These are phyloP conservation scores for Phortica okadai DNA, from an alignment of 2,888 invertebrate genomes.

Conservation along the genomic window DNA sequence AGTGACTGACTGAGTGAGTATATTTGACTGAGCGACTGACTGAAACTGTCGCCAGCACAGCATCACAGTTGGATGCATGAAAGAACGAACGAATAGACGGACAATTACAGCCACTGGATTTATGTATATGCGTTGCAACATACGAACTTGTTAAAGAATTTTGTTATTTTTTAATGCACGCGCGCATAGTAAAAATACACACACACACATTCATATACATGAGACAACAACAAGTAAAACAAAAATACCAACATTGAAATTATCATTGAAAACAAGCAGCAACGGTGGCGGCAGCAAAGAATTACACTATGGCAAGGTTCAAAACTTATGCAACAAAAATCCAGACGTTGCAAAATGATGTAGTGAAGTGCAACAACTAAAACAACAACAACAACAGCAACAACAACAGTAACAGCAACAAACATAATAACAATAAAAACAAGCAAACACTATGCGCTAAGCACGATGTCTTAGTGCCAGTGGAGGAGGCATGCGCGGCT, in stretches of 20 bases:
- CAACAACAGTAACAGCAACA: background rate
- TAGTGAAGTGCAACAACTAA: constrained; percentile 1
- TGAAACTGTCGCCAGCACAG: constrained; percentile 17
- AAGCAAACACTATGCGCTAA: constrained; percentile 20
- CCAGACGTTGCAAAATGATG: background rate
- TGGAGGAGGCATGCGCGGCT: constrained; percentile 14
- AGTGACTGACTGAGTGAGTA: background rate
- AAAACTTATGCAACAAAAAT: constrained; percentile 23
- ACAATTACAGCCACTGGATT: background rate
- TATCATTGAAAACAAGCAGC: constrained; percentile 5
- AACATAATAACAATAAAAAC: background rate
- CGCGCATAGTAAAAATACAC: too few species aligned
- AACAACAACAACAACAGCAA: background rate
- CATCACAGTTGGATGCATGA: background rate
- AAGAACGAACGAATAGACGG: background rate
- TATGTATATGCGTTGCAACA: constrained; percentile 1
- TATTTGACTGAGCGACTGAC: constrained; percentile 6
- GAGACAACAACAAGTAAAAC: background rate
- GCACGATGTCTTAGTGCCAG: constrained; percentile 1
- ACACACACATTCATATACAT: background rate
- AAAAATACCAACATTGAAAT: background rate
- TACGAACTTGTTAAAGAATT: constrained; percentile 17
- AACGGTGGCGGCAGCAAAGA: background rate
- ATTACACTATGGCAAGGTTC: too few species aligned
- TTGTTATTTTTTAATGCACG: background rate